Conservation (phyloP, 2,888 invertebrate species). For the Acrocyrtus sp. region DNA sequence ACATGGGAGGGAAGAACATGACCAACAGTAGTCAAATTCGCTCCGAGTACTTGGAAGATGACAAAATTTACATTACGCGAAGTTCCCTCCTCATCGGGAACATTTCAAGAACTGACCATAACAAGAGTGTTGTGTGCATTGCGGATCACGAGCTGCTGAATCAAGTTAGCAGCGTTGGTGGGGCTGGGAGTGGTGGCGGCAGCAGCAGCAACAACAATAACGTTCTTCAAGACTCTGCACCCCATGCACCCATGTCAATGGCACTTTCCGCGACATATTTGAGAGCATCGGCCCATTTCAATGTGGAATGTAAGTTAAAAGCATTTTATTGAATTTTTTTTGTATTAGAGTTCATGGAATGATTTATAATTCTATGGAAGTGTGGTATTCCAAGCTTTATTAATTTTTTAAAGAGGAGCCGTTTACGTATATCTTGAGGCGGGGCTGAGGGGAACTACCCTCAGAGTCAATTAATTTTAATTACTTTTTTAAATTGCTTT, state of each 20-base stretch:
- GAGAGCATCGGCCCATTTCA: conserved; percentile 69
- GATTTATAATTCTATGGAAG: no score
- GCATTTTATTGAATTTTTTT: no score
- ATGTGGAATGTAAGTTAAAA: conserved; percentile 75
- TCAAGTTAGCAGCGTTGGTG: neutral
- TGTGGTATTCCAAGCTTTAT: no score
- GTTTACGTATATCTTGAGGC: no score
- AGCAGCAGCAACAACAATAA: conserved; percentile 65
- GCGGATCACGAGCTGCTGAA: conserved; percentile 76
- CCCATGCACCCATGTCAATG: conserved; percentile 56
- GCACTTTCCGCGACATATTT: conserved; percentile 39
- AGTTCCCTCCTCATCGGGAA: conserved; percentile 77
- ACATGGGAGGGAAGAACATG: conserved; percentile 58
- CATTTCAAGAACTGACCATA: conserved; percentile 85
- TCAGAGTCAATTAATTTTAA: conserved; percentile 38
- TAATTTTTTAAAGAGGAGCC: no score
- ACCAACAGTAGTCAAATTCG: conserved; percentile 59
- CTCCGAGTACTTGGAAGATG: conserved; percentile 62
- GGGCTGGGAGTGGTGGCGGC: neutral
- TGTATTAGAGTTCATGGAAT: no score
- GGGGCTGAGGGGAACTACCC: no score
- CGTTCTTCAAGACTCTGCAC: conserved; percentile 68
- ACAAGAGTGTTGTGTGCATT: conserved; percentile 84
- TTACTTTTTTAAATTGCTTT: conserved; percentile 45
- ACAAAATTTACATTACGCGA: conserved; percentile 64